A percentile compares a stretch with the other conserved stretches of the same genome.
Evolutionary conservation across 2,888 invertebrate species (phyloP).

Genomic region (Liodrosophila aerea): DNA sequence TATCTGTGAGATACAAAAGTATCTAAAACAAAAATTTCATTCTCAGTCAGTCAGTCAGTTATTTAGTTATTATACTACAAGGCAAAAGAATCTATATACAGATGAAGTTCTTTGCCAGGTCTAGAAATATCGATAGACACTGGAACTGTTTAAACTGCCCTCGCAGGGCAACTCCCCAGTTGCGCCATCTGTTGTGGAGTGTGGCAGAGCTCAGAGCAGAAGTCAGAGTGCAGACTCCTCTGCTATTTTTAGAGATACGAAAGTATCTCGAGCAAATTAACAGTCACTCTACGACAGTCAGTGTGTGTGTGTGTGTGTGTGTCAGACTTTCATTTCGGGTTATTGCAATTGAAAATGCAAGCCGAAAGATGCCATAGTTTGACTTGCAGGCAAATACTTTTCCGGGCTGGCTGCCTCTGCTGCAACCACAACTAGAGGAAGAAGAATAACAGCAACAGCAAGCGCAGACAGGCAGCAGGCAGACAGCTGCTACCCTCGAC

Average conservation of each 20-base stretch:
- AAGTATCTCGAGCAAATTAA: constrained; percentile 48
- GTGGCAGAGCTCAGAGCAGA: constrained; percentile 19
- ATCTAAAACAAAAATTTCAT: no score
- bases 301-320: constrained; percentile 3
- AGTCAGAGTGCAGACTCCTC: constrained; percentile 35
- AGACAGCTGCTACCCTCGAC: constrained; percentile 70
- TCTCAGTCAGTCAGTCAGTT: no score
- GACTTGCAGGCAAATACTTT: constrained; percentile 32
- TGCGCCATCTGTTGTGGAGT: constrained; percentile 37
- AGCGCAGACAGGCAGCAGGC: constrained; percentile 22
- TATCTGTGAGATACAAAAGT: no score
- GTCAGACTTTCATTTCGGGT: constrained; percentile 57
- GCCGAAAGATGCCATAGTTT: constrained; percentile 32
- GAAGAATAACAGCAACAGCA: constrained; percentile 11
- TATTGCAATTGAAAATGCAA: constrained; percentile 61
- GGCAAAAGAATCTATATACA: no score
- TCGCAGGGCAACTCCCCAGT: constrained; percentile 22
- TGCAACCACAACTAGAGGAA: constrained; percentile 32
- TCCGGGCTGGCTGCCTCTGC: constrained; percentile 47
- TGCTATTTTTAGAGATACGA: constrained; percentile 22
- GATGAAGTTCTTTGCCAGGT: no score
- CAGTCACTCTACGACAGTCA: constrained; percentile 25
- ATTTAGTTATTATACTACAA: no score
- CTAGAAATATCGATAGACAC: neutral
- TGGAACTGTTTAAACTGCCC: constrained; percentile 19